These are phyloP conservation scores for Choristoneura rosaceana DNA, from an alignment of 2,888 invertebrate species.

Conservation along the genomic window DNA sequence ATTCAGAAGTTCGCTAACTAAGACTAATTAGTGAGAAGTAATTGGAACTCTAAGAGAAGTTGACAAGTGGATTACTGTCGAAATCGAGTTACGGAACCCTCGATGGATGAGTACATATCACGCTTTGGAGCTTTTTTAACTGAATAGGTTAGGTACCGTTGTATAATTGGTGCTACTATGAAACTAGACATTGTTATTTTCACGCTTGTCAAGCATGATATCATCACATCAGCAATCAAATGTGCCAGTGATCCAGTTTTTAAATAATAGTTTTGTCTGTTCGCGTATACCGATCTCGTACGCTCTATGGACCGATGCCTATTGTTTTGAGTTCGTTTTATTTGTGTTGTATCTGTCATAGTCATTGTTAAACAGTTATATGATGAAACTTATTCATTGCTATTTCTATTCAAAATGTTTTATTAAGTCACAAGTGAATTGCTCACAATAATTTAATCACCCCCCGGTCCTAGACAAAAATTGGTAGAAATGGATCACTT, in stretches of 20 bases:
- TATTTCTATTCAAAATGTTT: background rate
- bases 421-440: background rate
- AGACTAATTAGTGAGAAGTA: constrained; percentile 39
- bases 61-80: constrained; percentile 35
- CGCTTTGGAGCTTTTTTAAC: constrained; percentile 23
- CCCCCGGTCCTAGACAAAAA: constrained; percentile 7
- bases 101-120: background rate
- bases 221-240: constrained; percentile 52
- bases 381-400: background rate
- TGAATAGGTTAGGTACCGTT: constrained; percentile 18
- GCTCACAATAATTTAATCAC: background rate
- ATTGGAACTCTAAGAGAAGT: constrained; percentile 37
- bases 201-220: constrained; percentile 56
- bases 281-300: background rate
- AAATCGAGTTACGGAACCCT: constrained; percentile 35
- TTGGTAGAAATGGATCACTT: constrained; percentile 45
- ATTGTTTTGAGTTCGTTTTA: constrained; percentile 12
- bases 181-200: constrained; percentile 56
- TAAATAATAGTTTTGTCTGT: constrained; percentile 32
- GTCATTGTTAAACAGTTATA: background rate
- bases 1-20: constrained; percentile 38
- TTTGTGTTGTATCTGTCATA: constrained; percentile 8
- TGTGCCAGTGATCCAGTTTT: constrained; percentile 54
- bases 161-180: constrained; percentile 31
- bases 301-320: background rate